These are phyloP conservation scores for Steromphala cineraria DNA, from an alignment of 2,888 invertebrate species.

Conservation along the genomic window DNA sequence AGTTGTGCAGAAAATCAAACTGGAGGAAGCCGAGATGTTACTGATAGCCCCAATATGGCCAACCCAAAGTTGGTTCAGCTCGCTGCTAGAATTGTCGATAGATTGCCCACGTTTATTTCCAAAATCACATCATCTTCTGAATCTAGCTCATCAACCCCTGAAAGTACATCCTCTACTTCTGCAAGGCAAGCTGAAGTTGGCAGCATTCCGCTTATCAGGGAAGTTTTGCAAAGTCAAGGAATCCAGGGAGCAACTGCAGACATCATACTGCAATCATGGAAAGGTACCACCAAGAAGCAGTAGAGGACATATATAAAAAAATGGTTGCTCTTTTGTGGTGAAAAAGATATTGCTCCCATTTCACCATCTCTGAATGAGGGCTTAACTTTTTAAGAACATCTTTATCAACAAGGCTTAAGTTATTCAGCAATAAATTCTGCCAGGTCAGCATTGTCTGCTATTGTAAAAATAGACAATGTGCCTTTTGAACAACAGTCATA, in stretches of 20 bases:
- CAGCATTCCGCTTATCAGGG: background rate
- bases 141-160: background rate
- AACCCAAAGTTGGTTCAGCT: background rate
- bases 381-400: background rate
- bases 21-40: background rate
- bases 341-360: background rate
- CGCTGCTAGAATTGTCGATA: background rate
- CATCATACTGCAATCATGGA: conserved; percentile 7
- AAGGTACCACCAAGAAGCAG: background rate
- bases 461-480: background rate
- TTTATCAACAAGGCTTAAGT: background rate
- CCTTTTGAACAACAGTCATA: background rate
- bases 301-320: background rate
- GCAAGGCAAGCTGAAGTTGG: background rate
- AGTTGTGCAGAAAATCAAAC: background rate
- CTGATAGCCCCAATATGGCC: background rate
- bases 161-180: background rate
- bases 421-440: conserved; percentile 19
- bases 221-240: background rate
- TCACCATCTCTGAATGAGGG: background rate
- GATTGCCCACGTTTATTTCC: background rate
- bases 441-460: background rate
- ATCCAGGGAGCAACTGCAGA: background rate
- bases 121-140: background rate
- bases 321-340: background rate